Base-by-base conservation (phyloP, 1,140 invertebrate genomes). In the Sycophaga agraensis region DNA sequence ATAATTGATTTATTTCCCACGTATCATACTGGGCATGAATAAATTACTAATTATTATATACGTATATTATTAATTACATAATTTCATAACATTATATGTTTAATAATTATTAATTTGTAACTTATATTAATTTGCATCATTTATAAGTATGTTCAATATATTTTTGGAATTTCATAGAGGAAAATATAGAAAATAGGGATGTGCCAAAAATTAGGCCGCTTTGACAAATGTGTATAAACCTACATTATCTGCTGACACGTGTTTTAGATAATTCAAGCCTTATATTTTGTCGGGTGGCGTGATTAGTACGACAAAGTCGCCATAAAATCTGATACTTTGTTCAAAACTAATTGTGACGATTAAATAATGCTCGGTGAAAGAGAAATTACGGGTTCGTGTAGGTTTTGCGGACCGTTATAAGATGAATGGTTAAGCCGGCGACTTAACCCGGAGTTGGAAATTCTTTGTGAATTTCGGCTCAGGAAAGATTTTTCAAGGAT, bases 161-260 rank as follows among this genome's bases (percentile, higher is more conserved):
- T 43, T 54, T 54, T 42, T 26, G n/a, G 22, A 42, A 8, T 8
- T 11, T 42, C 1, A 17, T 31, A 21, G 16, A 35, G 28, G 14
- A 19, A 50, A 50, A 35, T 19, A 51, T 26, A 39, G 7, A 21
- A 14, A 31, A 35, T 16, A 45, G 19, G 16, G 4, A 24, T 37
- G 55, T 48, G 43, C 43, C 43, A 57, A 57, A 57, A 46, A 24
- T 48, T 57, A 14, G 12, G 43, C 17, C 17, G 12, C 43, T 22
- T 5, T 37, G 55, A 57, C 21, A 40, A 57, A 57, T 26, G 48
- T n/a, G n/a, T 12, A 48, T 37, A 42, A 57, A 46, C 43, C 55
- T 21, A 37, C 21, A 24, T 45, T 48, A 26, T 57, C n/a, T n/a
- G 31, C 35, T 48, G 55, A 48, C 28, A 56, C 55, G 37, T 46